Base-by-base conservation (phyloP, 2,113 vertebrate genomes). In the Panurus biarmicus region DNA sequence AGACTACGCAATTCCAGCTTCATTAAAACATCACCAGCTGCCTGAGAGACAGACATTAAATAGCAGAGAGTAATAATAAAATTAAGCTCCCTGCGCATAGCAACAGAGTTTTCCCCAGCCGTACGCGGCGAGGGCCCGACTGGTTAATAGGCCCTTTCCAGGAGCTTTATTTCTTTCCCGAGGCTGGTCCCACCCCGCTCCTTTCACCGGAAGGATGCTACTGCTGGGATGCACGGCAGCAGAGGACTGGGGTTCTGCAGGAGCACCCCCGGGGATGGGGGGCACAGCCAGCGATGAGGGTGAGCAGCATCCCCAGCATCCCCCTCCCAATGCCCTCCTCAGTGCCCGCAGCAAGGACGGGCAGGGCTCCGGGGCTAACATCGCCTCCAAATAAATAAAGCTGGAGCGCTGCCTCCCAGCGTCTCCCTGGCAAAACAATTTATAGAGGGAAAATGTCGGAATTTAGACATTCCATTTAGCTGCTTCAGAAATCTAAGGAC, bases 11-110 rank as follows among this genome's bases (percentile, higher is more conserved):
- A 98, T 98, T 98, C 98, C 94, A 98, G 98, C 98, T 99, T 99
- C 98, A 99, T 99, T 99, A 99, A 98, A 99, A 98, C 98, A 98
- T 99, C 98, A 98, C 98, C 98, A 98, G 97, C 97, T 98, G 98
- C 99, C 98, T 98, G 93, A 97, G 98, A 98, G 98, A 99, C 97
- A 97, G 94, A 96, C 97, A 98, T 98, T 98, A 98, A 98, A 98
- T 98, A 98, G 98, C 98, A 91, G 97, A 93, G 97, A 98, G 98
- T 97, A 98, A 98, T 98, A 98, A 99, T 98, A 98, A 98, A 98
- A 98, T 98, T 97, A 98, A 95, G 97, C 97, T 97, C 97, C 95
- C 96, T 96, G 97, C 5, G 77, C 96, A 97, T 95, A 96, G 97
- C 97, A 97, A 97, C 97, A 95, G 96, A 97, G 96, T 96, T 94